Evolutionary conservation across 2,113 vertebrate species (phyloP), one percentile per base, ranked within the genome.

Genomic region (Spea multiplicata): DNA sequence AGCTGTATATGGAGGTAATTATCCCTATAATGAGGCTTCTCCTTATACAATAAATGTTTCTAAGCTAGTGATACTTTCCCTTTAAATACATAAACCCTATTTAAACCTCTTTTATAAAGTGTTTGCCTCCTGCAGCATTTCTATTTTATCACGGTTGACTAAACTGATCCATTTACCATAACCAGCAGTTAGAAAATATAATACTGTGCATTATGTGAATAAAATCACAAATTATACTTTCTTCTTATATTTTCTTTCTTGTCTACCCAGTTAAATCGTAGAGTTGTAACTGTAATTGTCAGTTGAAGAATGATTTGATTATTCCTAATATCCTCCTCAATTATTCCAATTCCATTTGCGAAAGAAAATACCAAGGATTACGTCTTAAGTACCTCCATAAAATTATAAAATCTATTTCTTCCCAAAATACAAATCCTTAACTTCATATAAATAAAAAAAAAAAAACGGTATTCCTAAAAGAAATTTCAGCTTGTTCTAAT

Each of bases 391-490:
- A 87, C 87, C 85, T 89, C 30, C 75, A 90, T 86, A 88, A 88
- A 93, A 91, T 86, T 85, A 87, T 84, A 91, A 86, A 87, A 91
- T 91, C 88, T 73, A 81, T 88, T 90, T 90, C 88, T 84, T 88
- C 76, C 83, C 74, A 75, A 84, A 85, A 84, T 86, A 86, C 83
- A 88, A 89, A 88, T 88, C 84, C 87, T 84, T 82, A 86, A 83
- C 85, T 88, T 83, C 81, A 86, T 85, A 85, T 87, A 86, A 88
- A 90, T 1, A 30, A 30, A 30, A 30, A 30, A 30, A 30, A 30
- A 30, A 1, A 89, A 83, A 84, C 83, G 82, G 84, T 88, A 81
- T 84, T 87, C 87, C 86, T 87, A 85, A 86, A 88, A 86, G 84
- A 84, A 82, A 82, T 87, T 84, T 82, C 71, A 84, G 86, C 85